Evolutionary conservation across 2,797 vertebrate species (phyloP), one percentile per base, ranked within the genome.

Genomic region (Melanotaenia trifasciata): DNA sequence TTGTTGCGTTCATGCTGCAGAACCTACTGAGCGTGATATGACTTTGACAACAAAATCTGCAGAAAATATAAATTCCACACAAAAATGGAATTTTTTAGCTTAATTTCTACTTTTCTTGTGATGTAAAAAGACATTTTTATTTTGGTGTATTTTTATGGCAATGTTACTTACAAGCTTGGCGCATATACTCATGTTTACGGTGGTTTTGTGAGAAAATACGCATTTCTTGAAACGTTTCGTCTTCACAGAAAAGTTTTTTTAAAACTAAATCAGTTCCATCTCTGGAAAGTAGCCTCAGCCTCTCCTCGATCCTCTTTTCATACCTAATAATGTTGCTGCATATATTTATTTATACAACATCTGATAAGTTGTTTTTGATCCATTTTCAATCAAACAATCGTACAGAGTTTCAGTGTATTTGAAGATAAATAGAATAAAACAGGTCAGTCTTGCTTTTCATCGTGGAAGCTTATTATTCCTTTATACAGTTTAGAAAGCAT

Each of bases 401-500:
- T 20, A 51, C n/a, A 11, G 3, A 32, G 7, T 32, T 30, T 26
- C 51, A 16, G 5, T 54, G 51, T 57, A 32, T 30, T 57, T 57
- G 16, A 57, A 30, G 24, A 28, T 32, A 14, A 14, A 20, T 7
- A 56, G 30, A 57, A 32, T 16, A 16, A 57, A 57, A 18, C 6
- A 13, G 53, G 14, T 57, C 54, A 14, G 51, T 26, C 51, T n/a
- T 36, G 20, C 30, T 36, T 64, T 28, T 26, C 22, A 16, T 47
- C 12, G 13, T 47, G 3, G 4, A 3, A 33, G 40, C 4, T 40
- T 20, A 45, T 26, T 60, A 22, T 77, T 50, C 20, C 62, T 24
- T 54, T 38, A 59, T 69, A 68, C 20, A 50, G 1, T 30, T 45
- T 13, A 67, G 51, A 60, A 51, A 71, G 16, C 54, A 43, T 60